These are phyloP conservation scores for Scortum barcoo DNA, from an alignment of 2,113 vertebrate species.

Conservation along the genomic window DNA sequence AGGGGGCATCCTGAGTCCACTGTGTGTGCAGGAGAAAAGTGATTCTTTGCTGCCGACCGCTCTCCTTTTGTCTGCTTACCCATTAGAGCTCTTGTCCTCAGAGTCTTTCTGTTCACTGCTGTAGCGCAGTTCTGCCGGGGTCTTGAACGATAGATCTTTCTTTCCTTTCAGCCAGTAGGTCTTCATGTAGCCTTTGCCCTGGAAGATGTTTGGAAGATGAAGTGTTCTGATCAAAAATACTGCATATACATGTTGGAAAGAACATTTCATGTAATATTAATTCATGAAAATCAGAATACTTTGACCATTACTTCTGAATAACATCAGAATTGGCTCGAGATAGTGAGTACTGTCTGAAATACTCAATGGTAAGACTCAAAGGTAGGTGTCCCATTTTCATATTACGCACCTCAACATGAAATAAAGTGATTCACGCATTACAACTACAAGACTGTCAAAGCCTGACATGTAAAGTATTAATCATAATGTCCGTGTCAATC, in stretches of 20 bases:
- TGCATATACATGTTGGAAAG: not conserved
- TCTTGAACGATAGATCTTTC: constrained; percentile 82
- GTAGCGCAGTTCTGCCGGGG: constrained; percentile 80
- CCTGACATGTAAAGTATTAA: not conserved
- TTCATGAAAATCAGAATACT: not conserved
- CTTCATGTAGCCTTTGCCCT: constrained; percentile 87
- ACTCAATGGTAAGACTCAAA: not conserved
- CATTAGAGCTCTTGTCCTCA: constrained; percentile 80
- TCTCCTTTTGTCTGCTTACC: constrained; percentile 66
- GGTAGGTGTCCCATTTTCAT: not conserved
- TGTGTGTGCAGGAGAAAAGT: constrained; percentile 3
- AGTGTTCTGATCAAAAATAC: not conserved
- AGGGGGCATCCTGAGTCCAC: constrained; percentile 38
- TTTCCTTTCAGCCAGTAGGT: constrained; percentile 87
- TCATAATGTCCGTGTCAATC: not conserved
- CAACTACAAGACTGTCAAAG: not conserved
- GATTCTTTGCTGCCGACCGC: constrained; percentile 16
- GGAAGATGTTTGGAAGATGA: not conserved
- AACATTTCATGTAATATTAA: not conserved
- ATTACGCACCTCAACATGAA: not conserved
- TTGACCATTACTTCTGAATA: not conserved
- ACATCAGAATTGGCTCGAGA: not conserved
- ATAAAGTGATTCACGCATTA: not conserved
- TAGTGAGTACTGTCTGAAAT: not conserved
- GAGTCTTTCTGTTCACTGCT: constrained; percentile 81